Percentiles rank a stretch among this genome's conserved stretches.
Conservation (phyloP, 2,113 vertebrate genomes). For the Gnathonemus longibarbis region DNA sequence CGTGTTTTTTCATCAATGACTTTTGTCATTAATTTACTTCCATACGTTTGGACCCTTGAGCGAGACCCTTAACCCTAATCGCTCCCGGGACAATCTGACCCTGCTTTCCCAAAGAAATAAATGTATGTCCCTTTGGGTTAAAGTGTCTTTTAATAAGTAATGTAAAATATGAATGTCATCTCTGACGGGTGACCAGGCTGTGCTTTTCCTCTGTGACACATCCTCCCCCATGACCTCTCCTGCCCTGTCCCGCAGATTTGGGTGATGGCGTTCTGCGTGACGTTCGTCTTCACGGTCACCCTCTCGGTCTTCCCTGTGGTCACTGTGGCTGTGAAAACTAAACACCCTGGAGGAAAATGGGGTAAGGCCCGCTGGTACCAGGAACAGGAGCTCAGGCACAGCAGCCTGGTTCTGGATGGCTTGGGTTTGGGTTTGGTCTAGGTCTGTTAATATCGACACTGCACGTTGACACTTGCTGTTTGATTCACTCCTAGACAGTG, state of each 20-base stretch:
- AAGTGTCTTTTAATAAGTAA: not conserved
- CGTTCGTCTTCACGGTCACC: slow-evolving; percentile 73
- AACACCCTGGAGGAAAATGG: slow-evolving; percentile 51
- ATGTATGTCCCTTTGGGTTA: not conserved
- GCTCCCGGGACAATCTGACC: not conserved
- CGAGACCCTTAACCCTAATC: not conserved
- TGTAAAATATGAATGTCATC: not conserved
- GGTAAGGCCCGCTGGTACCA: slow-evolving; percentile 41
- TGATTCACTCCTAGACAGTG: too few relatives aligned
- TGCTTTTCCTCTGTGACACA: not conserved
- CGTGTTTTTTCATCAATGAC: too few relatives aligned
- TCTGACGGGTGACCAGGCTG: not conserved
- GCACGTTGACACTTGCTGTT: not conserved
- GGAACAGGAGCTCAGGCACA: too few relatives aligned
- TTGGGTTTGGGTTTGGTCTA: not conserved
- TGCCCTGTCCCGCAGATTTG: slow-evolving; percentile 58
- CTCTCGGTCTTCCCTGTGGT: slow-evolving; percentile 78
- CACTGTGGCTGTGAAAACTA: slow-evolving; percentile 66
- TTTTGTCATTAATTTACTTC: too few relatives aligned
- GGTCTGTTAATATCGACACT: not conserved
- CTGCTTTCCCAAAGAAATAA: not conserved
- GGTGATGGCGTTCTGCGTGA: slow-evolving; percentile 78
- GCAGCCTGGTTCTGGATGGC: not conserved
- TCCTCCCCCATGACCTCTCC: not conserved
- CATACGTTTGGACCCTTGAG: not conserved